These are phyloP conservation scores for Esox niger DNA, from an alignment of 2,113 vertebrate species.

Conservation along the genomic window DNA sequence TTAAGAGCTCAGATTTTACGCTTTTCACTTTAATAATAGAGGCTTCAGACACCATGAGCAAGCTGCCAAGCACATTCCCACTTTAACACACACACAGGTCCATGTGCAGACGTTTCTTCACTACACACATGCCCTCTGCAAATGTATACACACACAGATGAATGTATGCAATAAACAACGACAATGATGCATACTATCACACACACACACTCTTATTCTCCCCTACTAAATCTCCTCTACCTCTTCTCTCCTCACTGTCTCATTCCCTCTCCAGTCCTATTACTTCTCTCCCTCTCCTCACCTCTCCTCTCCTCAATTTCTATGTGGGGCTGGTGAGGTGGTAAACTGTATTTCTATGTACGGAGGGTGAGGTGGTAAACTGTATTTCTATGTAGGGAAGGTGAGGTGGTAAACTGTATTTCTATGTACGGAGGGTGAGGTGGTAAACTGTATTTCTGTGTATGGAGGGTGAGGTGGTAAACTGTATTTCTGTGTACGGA, in stretches of 20 bases:
- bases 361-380: too few species aligned
- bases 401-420: too few species aligned
- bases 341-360: too few species aligned
- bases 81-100: conserved; percentile 15
- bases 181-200: conserved; percentile 3
- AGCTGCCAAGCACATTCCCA: conserved; percentile 44
- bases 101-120: conserved; percentile 25
- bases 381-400: too few species aligned
- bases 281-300: neutral
- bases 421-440: too few species aligned
- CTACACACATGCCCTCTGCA: conserved; percentile 9
- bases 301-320: too few species aligned
- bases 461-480: too few species aligned
- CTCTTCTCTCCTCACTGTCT: neutral
- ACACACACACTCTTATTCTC: neutral
- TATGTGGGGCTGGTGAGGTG: too few species aligned
- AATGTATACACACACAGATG: conserved; percentile 17
- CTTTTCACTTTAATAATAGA: conserved; percentile 67
- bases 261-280: neutral
- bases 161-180: conserved; percentile 5
- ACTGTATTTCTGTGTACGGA: too few species aligned
- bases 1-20: conserved; percentile 71
- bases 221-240: too few species aligned
- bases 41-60: conserved; percentile 57
- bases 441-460: too few species aligned